phyloP scores from a whole-genome alignment of 2,113 vertebrate species.

The Nycticorax nycticorax region DNA sequence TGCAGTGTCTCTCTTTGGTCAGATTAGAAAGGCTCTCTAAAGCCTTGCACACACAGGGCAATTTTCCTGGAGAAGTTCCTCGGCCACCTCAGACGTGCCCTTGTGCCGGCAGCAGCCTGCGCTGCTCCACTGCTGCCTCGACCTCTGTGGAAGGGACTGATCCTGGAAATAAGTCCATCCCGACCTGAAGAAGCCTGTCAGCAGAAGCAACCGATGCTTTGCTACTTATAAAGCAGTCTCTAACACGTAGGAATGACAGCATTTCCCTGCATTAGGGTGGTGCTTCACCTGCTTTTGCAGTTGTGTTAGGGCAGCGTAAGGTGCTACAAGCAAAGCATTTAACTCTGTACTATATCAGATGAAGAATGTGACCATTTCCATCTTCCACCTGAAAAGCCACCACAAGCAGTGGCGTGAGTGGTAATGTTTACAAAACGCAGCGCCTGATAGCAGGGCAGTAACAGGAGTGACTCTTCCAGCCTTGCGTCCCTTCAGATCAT shows the following conservation, averaged over 20 bases:
- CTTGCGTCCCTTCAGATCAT: neutral
- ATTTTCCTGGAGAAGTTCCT: neutral
- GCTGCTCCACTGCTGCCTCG: neutral
- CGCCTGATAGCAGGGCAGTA: neutral
- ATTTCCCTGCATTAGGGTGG: neutral
- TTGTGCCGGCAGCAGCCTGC: neutral
- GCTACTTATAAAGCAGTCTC: neutral
- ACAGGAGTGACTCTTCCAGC: neutral
- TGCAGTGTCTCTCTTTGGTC: neutral
- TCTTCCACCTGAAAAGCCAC: neutral
- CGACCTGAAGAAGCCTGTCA: neutral
- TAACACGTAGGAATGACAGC: accelerated
- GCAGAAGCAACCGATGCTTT: neutral
- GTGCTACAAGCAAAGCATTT: neutral
- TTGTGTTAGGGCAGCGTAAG: neutral
- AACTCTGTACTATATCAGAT: neutral
- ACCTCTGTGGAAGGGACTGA: neutral
- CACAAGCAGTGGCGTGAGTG: neutral
- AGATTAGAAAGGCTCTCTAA: neutral
- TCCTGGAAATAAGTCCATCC: neutral
- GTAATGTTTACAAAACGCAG: neutral
- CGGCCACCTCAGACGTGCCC: accelerated
- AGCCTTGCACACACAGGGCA: neutral
- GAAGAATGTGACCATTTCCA: neutral
- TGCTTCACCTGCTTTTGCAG: neutral